These are phyloP conservation scores for Notolepis coatsorum DNA, from an alignment of 2,797 vertebrate genomes.

Conservation along the genomic window DNA sequence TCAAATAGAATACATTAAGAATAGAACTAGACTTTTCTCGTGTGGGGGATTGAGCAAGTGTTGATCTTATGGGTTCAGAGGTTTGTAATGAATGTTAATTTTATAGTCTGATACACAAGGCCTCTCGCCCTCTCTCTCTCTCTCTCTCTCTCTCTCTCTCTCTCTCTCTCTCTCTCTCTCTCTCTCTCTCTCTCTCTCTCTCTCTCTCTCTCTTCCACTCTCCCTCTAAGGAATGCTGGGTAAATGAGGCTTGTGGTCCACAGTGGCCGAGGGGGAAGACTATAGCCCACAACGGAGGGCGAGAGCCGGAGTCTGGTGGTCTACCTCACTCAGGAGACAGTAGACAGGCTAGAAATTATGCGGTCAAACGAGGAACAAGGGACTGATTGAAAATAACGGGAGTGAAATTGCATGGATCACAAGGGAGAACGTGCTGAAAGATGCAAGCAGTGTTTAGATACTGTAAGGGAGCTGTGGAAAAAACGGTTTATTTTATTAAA, in stretches of 20 bases:
- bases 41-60: conserved; percentile 28
- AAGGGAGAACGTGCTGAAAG: conserved; percentile 40
- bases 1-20: neutral
- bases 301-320: conserved; percentile 47
- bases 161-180: conserved; percentile 24
- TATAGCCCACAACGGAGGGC: conserved; percentile 7
- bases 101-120: conserved; percentile 52
- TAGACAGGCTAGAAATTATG: conserved; percentile 53
- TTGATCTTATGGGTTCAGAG: conserved; percentile 38
- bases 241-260: conserved; percentile 64
- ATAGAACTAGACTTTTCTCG: conserved; percentile 14
- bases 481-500: neutral
- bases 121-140: conserved; percentile 34
- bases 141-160: conserved; percentile 24
- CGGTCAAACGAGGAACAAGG: conserved; percentile 59
- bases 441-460: conserved; percentile 16
- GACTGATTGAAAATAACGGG: conserved; percentile 56
- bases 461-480: conserved; percentile 26
- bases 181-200: too few relatives aligned
- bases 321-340: conserved; percentile 49
- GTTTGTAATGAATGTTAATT: conserved; percentile 62
- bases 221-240: conserved; percentile 55
- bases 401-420: conserved; percentile 41
- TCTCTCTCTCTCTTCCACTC: conserved; percentile 28
- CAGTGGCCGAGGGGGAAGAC: conserved; percentile 34